These are phyloP conservation scores for Fragum whitleyi DNA, from an alignment of 2,888 invertebrate genomes.

Conservation along the genomic window DNA sequence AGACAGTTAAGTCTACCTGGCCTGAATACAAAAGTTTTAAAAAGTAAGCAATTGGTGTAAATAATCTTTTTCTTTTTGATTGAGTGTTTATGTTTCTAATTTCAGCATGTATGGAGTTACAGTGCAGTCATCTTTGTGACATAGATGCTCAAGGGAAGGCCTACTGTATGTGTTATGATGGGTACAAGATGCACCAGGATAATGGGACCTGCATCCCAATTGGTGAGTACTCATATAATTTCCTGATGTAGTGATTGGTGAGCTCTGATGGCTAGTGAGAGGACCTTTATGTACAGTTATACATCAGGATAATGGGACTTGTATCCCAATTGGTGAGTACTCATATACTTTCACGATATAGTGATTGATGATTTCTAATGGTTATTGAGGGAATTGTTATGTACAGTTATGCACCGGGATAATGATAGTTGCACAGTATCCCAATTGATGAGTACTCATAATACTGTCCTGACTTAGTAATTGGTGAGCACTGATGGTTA, in stretches of 20 bases:
- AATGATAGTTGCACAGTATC: too few species aligned
- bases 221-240: constrained; percentile 64
- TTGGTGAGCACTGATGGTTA: too few species aligned
- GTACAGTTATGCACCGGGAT: not conserved
- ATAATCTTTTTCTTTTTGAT: too few species aligned
- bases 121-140: constrained; percentile 69
- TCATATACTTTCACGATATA: too few species aligned
- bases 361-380: constrained; percentile 67
- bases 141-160: constrained; percentile 43
- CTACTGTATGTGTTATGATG: constrained; percentile 71
- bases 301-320: not conserved
- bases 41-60: too few species aligned
- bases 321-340: not conserved
- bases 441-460: not conserved
- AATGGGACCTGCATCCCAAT: constrained; percentile 74
- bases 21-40: too few species aligned
- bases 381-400: too few species aligned
- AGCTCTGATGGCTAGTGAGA: too few species aligned
- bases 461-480: too few species aligned
- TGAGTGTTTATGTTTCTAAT: not conserved
- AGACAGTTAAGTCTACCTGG: too few species aligned
- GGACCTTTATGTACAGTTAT: constrained; percentile 6
- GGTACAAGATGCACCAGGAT: constrained; percentile 69
- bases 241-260: too few species aligned
- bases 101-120: constrained; percentile 69